phyloP scores from a whole-genome alignment of 2,888 invertebrate species.

The Carterocephalus palaemon region DNA sequence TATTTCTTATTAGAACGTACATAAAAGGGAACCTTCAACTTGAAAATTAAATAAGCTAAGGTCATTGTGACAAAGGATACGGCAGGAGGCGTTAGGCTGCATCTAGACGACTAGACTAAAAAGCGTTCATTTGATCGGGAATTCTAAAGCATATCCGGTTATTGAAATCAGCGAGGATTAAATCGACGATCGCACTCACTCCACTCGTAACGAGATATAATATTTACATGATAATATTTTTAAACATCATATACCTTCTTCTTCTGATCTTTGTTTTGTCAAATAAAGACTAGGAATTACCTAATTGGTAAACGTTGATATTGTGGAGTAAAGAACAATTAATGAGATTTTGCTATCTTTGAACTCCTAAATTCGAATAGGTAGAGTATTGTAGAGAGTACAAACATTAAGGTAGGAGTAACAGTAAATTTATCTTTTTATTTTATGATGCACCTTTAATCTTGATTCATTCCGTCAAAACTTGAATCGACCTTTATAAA shows the following conservation, averaged over 20 bases:
- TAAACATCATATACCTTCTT: background rate
- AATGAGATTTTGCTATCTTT: too few species aligned
- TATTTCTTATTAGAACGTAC: conserved; percentile 48
- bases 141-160: conserved; percentile 42
- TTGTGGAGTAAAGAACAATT: too few species aligned
- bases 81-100: conserved; percentile 50
- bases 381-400: too few species aligned
- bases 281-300: too few species aligned
- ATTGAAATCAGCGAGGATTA: conserved; percentile 12
- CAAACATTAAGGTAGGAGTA: too few species aligned
- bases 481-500: too few species aligned
- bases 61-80: conserved; percentile 53
- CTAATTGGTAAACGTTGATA: too few species aligned
- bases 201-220: conserved; percentile 3
- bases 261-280: background rate
- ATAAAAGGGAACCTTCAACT: conserved; percentile 73
- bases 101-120: conserved; percentile 66
- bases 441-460: too few species aligned
- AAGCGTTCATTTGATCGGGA: conserved; percentile 42
- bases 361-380: too few species aligned
- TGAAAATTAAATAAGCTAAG: conserved; percentile 69
- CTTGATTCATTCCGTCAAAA: too few species aligned
- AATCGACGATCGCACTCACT: conserved; percentile 17
- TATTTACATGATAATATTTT: conserved; percentile 6
- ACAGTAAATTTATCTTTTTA: too few species aligned